Conservation (phyloP, 2,113 vertebrate species). For the Cnemophilus loriae region DNA sequence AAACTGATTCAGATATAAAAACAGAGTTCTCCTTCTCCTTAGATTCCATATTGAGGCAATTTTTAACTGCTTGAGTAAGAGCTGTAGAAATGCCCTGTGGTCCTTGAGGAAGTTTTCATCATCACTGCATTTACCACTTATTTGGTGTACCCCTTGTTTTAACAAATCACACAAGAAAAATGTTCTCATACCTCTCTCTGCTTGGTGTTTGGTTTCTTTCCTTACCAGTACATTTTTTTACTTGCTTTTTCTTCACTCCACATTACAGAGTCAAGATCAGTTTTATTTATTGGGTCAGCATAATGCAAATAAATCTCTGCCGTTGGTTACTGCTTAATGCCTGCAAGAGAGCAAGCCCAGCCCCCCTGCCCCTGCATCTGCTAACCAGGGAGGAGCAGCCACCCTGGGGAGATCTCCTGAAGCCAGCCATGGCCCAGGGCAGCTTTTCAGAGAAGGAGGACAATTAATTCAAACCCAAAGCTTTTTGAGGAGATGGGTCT, state of each 20-base stretch:
- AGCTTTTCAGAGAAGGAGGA: not conserved
- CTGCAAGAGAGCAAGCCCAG: not conserved
- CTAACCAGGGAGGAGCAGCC: not conserved
- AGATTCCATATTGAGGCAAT: not conserved
- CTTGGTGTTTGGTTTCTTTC: not conserved
- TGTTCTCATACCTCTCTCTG: not conserved
- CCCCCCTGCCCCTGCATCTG: not conserved
- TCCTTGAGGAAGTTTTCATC: not conserved
- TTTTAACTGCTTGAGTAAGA: not conserved
- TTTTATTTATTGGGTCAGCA: slow-evolving; percentile 1
- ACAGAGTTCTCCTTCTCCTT: not conserved
- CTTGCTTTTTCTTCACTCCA: not conserved
- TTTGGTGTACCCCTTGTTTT: not conserved
- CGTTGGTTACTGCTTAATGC: not conserved
- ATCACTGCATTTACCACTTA: not conserved
- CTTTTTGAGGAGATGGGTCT: not conserved
- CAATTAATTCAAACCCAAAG: not conserved
- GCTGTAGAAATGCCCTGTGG: not conserved
- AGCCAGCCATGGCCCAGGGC: not conserved
- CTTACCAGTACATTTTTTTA: not conserved
- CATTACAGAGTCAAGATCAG: not conserved
- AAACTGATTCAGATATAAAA: not conserved
- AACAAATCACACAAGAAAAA: not conserved
- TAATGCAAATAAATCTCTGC: not conserved
- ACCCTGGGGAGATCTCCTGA: not conserved